Evolutionary conservation across 2,113 vertebrate genomes (phyloP).

Genomic region (Propithecus coquereli): DNA sequence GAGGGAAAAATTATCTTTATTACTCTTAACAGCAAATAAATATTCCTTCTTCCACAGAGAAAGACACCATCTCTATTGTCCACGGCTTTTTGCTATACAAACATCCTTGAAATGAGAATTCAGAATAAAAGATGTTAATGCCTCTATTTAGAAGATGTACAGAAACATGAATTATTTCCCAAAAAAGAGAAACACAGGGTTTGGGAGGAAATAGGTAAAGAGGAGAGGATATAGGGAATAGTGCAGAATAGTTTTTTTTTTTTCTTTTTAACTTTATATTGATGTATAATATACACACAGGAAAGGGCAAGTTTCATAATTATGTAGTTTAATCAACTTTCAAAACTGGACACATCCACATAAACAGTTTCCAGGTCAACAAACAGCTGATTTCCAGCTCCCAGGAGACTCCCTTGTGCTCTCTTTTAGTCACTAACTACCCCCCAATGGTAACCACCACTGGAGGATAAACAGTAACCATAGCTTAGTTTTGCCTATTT

Average conservation of each 20-base stretch:
- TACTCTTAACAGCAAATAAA: background rate
- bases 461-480: background rate
- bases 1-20: background rate
- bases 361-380: background rate
- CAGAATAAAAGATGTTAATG: background rate
- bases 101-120: background rate
- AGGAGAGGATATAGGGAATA: background rate
- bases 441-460: background rate
- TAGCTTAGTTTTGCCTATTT: background rate
- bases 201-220: background rate
- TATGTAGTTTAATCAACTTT: background rate
- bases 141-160: background rate
- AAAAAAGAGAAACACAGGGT: background rate
- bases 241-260: background rate
- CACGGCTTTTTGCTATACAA: background rate
- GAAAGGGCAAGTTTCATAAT: background rate
- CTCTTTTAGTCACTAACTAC: background rate
- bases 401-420: background rate
- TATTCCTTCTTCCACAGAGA: background rate
- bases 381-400: background rate
- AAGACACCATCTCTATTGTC: background rate
- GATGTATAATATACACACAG: background rate
- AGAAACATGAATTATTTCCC: background rate
- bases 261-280: background rate
- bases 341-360: background rate